Base-by-base conservation (phyloP, 2,113 vertebrate species). In the Redunca redunca region DNA sequence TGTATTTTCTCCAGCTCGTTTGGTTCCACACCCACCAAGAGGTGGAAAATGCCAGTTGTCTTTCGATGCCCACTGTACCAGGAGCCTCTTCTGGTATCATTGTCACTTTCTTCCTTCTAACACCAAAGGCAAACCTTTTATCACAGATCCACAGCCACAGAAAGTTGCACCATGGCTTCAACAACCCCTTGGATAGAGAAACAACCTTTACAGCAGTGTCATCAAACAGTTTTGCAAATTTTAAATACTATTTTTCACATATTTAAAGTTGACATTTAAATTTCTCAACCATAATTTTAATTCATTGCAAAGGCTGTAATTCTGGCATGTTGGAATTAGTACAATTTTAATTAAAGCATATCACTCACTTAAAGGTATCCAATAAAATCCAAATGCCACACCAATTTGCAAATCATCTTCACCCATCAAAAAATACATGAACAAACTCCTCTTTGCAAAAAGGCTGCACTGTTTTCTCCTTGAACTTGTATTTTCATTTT, bases 261-360 rank as follows among this genome's bases (percentile, higher is more conserved):
- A 71, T 87, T 91, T 91, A 50, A 81, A 81, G n/a, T 48, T 87
- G 30, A 64, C 64, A 60, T 95, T 86, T 71, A 89, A 50, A 83
- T 57, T 94, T 95, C 67, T 94, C 84, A 15, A 46, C 50, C 28
- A 89, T 52, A 94, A 95, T 84, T 88, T 83, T 89, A 58, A 95
- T 88, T 90, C 90, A 80, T 9, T 71, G 15, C 52, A 83, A 95
- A 82, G 26, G 60, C 12, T 86, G 4, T 78, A 33, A 81, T 67
- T 80, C 30, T 83, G 50, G 12, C 16, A 77, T 93, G 64, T 12
- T 97, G 2, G 19, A 83, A 96, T 82, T 36, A 88, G 21, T 64
- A 89, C 43, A 95, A 78, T 15, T 58, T 71, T 21, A 90, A 53
- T 94, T 81, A 96, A 84, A 96, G 60, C 33, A 67, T 74, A 77